A percentile compares a stretch with the other conserved stretches of the same genome.
These are phyloP conservation scores for honey bee (Apis mellifera) DNA, from an alignment of 1,140 invertebrate genomes.

Conservation along the genomic window Amel_HAv3.1 CM009936.2:4014001-4014500, in stretches of 20 bases:
- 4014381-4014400: background rate
- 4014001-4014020: constrained; percentile 35
- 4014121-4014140: background rate
- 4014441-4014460: too few species aligned
- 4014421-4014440: too few species aligned
- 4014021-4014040: constrained; percentile 61
- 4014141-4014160: background rate
- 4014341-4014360: background rate
- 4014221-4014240: constrained; percentile 21
- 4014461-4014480: too few species aligned
- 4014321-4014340: too few species aligned
- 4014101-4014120: constrained; percentile 15
- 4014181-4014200: background rate
- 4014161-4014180: background rate
- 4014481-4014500: too few species aligned
- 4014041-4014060: constrained; percentile 64
- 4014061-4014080: constrained; percentile 61
- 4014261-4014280: constrained; percentile 34
- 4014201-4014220: too few species aligned
- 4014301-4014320: constrained; percentile 45
- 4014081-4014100: constrained; percentile 45
- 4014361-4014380: background rate
- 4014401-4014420: too few species aligned
- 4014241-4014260: constrained; percentile 47
- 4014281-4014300: constrained; percentile 49